Conservation (phyloP, 2,113 vertebrate species). For the Octodon degus region DNA sequence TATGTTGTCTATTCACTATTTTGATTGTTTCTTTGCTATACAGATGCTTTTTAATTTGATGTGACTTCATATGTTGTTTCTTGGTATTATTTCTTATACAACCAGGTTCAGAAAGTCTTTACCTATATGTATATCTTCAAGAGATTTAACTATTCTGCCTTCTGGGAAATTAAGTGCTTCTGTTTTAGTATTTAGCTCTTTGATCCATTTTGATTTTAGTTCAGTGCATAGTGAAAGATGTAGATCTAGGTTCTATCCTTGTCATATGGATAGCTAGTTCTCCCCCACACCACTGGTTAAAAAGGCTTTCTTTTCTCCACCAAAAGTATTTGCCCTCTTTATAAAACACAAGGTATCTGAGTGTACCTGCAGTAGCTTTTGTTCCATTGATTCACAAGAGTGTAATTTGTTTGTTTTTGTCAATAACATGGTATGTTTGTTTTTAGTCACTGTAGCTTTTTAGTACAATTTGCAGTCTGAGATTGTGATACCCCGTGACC, state of each 20-base stretch:
- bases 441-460: background rate
- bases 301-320: background rate
- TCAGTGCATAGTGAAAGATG: background rate
- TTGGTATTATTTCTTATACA: background rate
- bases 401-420: background rate
- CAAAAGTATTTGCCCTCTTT: background rate
- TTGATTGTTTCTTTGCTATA: background rate
- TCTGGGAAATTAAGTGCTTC: background rate
- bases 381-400: background rate
- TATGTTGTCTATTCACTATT: background rate
- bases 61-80: background rate
- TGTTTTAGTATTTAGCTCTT: background rate
- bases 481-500: background rate
- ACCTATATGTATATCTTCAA: background rate
- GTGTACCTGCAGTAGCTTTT: background rate
- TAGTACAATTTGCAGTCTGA: background rate
- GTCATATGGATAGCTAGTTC: background rate
- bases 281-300: background rate
- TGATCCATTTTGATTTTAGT: background rate
- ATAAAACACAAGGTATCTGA: background rate
- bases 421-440: background rate
- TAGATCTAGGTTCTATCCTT: background rate
- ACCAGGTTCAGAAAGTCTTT: background rate
- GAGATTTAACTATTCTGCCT: background rate
- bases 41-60: background rate